Percentiles rank a stretch among this genome's conserved stretches.
phyloP scores from a whole-genome alignment of 2,888 invertebrate species.

The Lathronympha strigana region DNA sequence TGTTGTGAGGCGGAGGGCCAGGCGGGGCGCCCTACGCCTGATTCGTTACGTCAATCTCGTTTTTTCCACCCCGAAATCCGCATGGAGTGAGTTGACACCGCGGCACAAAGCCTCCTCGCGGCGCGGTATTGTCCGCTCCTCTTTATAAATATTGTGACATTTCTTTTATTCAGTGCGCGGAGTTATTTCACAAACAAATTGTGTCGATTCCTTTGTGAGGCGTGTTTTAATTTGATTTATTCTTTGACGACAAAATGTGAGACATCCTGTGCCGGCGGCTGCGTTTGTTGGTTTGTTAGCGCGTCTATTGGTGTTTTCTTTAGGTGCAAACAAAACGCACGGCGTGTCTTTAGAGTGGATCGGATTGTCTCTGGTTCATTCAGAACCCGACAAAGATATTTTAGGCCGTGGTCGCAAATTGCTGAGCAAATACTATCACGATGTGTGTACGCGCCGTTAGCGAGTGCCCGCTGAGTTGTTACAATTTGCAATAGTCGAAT shows the following conservation, averaged over 20 bases:
- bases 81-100: slow-evolving; percentile 81
- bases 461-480: slow-evolving; percentile 48
- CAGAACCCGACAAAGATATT: slow-evolving; percentile 52
- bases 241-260: slow-evolving; percentile 74
- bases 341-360: slow-evolving; percentile 58
- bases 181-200: slow-evolving; percentile 77
- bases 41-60: slow-evolving; percentile 83
- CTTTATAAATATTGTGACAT: slow-evolving; percentile 85
- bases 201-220: slow-evolving; percentile 77
- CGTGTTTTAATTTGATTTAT: slow-evolving; percentile 82
- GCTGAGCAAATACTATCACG: slow-evolving; percentile 58
- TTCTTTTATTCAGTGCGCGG: slow-evolving; percentile 76
- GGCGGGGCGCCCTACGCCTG: slow-evolving; percentile 73
- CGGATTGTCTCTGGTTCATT: slow-evolving; percentile 59
- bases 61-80: slow-evolving; percentile 77
- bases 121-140: slow-evolving; percentile 76
- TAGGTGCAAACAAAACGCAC: slow-evolving; percentile 70
- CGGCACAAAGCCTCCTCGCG: slow-evolving; percentile 73
- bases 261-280: slow-evolving; percentile 73
- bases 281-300: slow-evolving; percentile 79
- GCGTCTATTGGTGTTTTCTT: slow-evolving; percentile 74
- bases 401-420: slow-evolving; percentile 54
- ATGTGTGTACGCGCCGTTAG: slow-evolving; percentile 44
- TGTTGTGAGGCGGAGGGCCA: slow-evolving; percentile 61
- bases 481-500: slow-evolving; percentile 43